A percentile compares a stretch with the other conserved stretches of the same genome.
Conservation (phyloP, 2,113 vertebrate species). For the Brachypodius melanocephalos region DNA sequence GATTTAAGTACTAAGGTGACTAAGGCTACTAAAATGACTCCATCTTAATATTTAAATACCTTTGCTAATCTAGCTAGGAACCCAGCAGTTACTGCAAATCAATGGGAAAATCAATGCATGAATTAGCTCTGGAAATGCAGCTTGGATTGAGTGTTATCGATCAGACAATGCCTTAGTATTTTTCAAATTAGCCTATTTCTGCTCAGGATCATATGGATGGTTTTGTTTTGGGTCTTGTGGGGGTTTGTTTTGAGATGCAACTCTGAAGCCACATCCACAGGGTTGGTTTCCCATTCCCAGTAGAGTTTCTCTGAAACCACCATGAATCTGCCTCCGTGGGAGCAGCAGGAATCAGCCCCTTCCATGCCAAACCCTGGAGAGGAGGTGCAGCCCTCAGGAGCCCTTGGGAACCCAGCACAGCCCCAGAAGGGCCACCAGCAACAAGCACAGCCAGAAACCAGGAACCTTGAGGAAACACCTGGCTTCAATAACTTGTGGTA, state of each 20-base stretch:
- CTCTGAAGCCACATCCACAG: not conserved
- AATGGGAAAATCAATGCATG: constrained; percentile 31
- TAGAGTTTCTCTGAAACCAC: not conserved
- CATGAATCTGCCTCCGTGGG: not conserved
- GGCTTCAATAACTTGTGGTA: not conserved
- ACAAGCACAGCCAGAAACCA: not conserved
- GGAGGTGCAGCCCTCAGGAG: not conserved
- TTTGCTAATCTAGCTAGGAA: constrained; percentile 31
- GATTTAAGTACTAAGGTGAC: constrained; percentile 4
- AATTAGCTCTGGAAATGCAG: constrained; percentile 27
- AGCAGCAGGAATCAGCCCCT: not conserved
- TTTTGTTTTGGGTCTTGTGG: not conserved
- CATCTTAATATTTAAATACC: constrained; percentile 36
- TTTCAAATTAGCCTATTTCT: not conserved
- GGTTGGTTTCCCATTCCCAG: not conserved
- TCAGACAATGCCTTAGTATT: not conserved
- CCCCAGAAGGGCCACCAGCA: not conserved
- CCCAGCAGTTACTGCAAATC: constrained; percentile 20
- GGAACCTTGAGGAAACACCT: not conserved
- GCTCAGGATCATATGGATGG: not conserved
- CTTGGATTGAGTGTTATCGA: not conserved
- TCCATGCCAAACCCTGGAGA: not conserved
- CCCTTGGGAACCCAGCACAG: not conserved
- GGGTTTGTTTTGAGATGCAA: not conserved
- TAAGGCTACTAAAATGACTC: not conserved